Evolutionary conservation across 2,797 vertebrate species (phyloP).

Genomic region (Lindbergichthys nudifrons): DNA sequence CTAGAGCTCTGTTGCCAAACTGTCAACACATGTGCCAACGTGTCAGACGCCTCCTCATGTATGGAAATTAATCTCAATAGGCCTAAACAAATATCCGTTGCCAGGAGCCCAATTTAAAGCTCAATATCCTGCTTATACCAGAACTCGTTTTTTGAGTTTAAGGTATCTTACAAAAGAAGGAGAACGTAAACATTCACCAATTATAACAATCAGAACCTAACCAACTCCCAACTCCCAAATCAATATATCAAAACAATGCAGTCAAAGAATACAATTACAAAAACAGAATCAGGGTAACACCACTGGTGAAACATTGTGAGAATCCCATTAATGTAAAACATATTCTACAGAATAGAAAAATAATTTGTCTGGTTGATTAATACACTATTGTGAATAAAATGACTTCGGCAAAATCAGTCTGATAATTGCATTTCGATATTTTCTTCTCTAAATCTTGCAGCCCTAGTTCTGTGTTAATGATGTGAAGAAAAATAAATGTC

Average conservation of each 20-base stretch:
- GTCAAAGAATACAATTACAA: not conserved
- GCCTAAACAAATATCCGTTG: slow-evolving; percentile 22
- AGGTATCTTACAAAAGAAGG: too few species aligned
- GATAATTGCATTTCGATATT: too few species aligned
- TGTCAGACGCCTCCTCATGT: slow-evolving; percentile 42
- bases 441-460: too few species aligned
- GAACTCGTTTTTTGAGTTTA: slow-evolving; percentile 4
- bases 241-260: not conserved
- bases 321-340: not conserved
- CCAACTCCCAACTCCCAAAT: slow-evolving; percentile 9
- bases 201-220: too few species aligned
- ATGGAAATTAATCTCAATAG: slow-evolving; percentile 33
- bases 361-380: too few species aligned
- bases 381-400: too few species aligned
- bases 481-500: not conserved
- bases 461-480: not conserved
- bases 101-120: slow-evolving; percentile 34
- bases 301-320: slow-evolving; percentile 9
- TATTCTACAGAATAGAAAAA: too few species aligned
- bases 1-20: slow-evolving; percentile 47
- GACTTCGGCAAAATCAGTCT: too few species aligned
- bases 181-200: too few species aligned
- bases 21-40: slow-evolving; percentile 57
- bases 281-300: slow-evolving; percentile 21
- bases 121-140: slow-evolving; percentile 19